These are phyloP conservation scores for Emys orbicularis DNA, from an alignment of 2,797 vertebrate genomes.

Conservation along the genomic window DNA sequence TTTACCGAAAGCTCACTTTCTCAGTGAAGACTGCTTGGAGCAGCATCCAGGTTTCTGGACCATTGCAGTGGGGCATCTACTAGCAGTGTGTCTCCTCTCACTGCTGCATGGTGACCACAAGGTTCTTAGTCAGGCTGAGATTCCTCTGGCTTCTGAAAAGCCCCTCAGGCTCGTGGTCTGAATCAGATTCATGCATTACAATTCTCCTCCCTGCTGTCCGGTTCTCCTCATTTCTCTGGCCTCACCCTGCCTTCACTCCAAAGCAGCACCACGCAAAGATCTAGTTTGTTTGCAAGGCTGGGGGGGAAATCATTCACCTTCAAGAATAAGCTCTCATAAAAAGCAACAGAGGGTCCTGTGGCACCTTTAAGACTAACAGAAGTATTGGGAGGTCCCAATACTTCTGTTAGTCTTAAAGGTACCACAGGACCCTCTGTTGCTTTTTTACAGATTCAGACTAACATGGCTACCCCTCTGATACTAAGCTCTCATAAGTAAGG, in stretches of 20 bases:
- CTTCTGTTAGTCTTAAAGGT: too few species aligned
- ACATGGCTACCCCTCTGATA: too few species aligned
- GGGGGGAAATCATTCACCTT: not conserved
- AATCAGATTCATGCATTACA: not conserved
- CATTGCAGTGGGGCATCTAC: not conserved
- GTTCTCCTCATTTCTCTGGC: not conserved
- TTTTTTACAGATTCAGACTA: too few species aligned
- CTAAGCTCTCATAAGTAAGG: not conserved
- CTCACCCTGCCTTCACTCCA: not conserved
- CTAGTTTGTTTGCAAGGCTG: not conserved
- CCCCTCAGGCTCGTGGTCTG: not conserved
- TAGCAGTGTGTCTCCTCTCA: not conserved
- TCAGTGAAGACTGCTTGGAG: too few species aligned
- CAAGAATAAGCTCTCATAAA: not conserved
- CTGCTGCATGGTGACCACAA: not conserved
- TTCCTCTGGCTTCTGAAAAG: not conserved
- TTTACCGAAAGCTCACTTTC: not conserved
- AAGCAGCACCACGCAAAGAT: not conserved
- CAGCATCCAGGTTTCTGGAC: not conserved
- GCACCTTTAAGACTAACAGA: too few species aligned
- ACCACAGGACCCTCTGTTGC: too few species aligned
- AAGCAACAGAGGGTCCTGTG: too few species aligned
- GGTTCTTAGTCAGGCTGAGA: accelerated
- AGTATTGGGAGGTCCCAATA: too few species aligned
- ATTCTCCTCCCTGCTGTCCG: not conserved